A percentile compares a stretch with the other conserved stretches of the same genome.
Evolutionary conservation across 1,140 invertebrate genomes (phyloP).

Genomic region (Hetaerina americana): DNA sequence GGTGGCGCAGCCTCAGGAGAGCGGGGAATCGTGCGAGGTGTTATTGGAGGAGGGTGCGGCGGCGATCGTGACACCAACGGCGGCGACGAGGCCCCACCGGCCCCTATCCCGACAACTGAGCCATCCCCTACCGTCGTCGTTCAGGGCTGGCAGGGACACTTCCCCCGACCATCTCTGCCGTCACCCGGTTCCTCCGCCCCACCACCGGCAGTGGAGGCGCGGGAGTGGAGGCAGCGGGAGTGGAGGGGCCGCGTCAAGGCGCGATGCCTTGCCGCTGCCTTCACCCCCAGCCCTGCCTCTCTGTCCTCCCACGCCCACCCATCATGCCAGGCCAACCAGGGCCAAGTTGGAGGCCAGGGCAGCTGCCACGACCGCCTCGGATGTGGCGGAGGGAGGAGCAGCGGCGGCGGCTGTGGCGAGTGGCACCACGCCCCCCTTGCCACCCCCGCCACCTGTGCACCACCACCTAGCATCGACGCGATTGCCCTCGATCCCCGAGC

Average conservation of each 20-base stretch:
- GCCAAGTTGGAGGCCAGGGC: constrained; percentile 20
- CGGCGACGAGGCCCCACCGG: constrained; percentile 40
- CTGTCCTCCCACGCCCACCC: constrained; percentile 70
- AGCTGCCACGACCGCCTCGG: constrained; percentile 10
- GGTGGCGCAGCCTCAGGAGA: neutral
- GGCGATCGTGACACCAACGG: constrained; percentile 23
- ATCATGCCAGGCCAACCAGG: constrained; percentile 52
- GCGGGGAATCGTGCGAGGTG: neutral
- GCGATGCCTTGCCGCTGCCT: neutral
- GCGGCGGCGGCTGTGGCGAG: constrained; percentile 13
- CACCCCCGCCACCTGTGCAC: neutral
- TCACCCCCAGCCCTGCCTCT: constrained; percentile 26
- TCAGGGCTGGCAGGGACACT: constrained; percentile 14
- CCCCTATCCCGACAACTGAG: constrained; percentile 40
- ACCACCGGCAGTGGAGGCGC: constrained; percentile 25
- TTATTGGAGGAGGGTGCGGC: too few species aligned
- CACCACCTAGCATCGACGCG: constrained; percentile 42
- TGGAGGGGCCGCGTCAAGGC: neutral
- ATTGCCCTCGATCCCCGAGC: constrained; percentile 67
- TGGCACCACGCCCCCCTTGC: constrained; percentile 15
- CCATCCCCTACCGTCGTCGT: constrained; percentile 11
- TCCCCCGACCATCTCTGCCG: constrained; percentile 9
- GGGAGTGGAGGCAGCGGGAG: constrained; percentile 7
- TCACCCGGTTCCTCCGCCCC: constrained; percentile 25
- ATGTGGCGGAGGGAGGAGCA: constrained; percentile 17